Base-by-base conservation (phyloP, 2,113 vertebrate species). In the Sapayoa aenigma region DNA sequence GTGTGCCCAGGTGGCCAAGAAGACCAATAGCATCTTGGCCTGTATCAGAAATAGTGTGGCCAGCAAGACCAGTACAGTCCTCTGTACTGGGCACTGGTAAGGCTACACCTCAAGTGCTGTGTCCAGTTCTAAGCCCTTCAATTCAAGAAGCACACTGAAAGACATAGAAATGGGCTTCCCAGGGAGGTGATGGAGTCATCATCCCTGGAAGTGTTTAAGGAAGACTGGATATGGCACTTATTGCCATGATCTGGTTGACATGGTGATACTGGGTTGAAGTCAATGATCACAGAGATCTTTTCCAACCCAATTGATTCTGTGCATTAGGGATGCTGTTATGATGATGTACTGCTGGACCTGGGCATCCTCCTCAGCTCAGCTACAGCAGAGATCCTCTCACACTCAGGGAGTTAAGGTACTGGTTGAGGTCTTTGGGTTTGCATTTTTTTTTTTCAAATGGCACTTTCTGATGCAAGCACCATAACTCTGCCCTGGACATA, bases 291-390 rank as follows among this genome's bases (percentile, higher is more conserved):
- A 41, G 25, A 63, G 37, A 28, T 39, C 15, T 60, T 60, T 60
- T 39, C 35, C 59, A 63, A 19, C 27, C 4, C 21, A 41, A 30
- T 6, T 63, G 37, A 13, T 62, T 39, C 25, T 62, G 37, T 62
- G 59, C 5, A 4, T 17, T 37, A 30, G 52, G 53, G 39, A n/a
- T 41, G 24, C 13, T 2, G 0, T 33, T 44, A 9, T 17, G 46
- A 18, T 22, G 25, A n/a, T 1, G 9, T 35, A 12, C 33, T 74
- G 42, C 28, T 35, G 55, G 42, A 21, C 5, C 55, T 47, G 44
- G 33, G 53, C 0, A 0, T 79, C 31, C 33, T 49, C 39, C 28
- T 44, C n/a, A 41, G 24, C 33, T 21, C 1, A 1, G 28, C 44
- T 59, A 46, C 59, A 47, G 23, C 41, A 35, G 12, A 18, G 23